phyloP scores from a whole-genome alignment of 2,113 vertebrate species.

The Anolis sagrei region DNA sequence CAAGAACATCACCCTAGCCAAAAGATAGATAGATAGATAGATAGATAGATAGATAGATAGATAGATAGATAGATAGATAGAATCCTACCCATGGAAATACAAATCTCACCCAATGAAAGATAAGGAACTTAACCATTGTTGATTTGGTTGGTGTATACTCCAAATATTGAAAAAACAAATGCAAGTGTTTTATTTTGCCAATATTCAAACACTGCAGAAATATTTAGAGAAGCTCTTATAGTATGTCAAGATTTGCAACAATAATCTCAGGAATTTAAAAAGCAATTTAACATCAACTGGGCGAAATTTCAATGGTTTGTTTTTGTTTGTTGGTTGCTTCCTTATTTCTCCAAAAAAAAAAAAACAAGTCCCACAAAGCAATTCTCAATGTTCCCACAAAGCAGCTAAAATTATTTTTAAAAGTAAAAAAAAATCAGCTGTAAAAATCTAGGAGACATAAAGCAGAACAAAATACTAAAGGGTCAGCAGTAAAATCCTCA shows the following conservation, averaged over 20 bases:
- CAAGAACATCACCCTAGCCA: neutral
- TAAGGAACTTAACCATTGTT: neutral
- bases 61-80: neutral
- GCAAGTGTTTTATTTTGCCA: neutral
- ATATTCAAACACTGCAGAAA: neutral
- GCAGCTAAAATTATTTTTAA: slow-evolving; percentile 1
- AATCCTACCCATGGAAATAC: neutral
- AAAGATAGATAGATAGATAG: neutral
- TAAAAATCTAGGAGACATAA: neutral
- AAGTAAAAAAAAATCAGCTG: neutral
- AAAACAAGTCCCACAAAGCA: neutral
- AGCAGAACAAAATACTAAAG: neutral
- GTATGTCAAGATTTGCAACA: neutral
- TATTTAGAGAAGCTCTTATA: neutral
- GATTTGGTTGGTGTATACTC: neutral
- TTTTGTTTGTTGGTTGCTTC: neutral
- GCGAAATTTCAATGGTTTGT: neutral
- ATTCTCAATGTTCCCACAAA: neutral
- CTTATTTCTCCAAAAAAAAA: neutral
- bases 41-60: no score
- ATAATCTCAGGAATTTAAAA: neutral
- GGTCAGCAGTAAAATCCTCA: neutral
- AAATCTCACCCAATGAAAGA: neutral
- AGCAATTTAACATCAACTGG: neutral
- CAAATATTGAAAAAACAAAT: neutral